Evolutionary conservation across 2,113 vertebrate genomes (phyloP), one percentile per base, ranked within the genome.

Genomic region (Salvator merianae): DNA sequence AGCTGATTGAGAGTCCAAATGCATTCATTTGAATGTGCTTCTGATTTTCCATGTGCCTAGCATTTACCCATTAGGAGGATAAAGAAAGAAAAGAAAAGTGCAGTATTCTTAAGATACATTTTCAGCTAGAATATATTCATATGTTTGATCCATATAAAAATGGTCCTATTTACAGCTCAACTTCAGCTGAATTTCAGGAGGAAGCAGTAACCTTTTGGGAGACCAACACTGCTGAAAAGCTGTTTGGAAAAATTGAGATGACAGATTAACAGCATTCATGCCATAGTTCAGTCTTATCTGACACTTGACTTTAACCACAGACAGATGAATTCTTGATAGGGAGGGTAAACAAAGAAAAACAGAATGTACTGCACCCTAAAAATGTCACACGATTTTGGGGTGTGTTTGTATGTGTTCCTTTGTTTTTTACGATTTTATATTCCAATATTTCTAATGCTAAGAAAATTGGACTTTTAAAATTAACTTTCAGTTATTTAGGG

Each of bases 261-360:
- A 74, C 77, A 84, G 87, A 55, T 89, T 59, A 91, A 83, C 70
- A 90, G 30, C 50, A 18, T 88, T 84, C 65, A 74, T 83, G 80
- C 74, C 84, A 62, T 55, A 24, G 82, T 47, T 86, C 0, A 0
- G 16, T 93, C 84, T 77, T 70, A 86, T 14, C 72, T 81, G 76
- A 34, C 0, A 1, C 81, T 66, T 79, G 76, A 0, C 43, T 84
- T 53, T 7, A 71, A 26, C 7, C 69, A 73, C 55, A 83, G 89
- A 7, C 82, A 77, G 32, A 89, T 32, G 36, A 70, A 0, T 1
- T 81, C 75, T 80, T 72, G 69, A 50, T 24, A 77, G n/a, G 77
- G 83, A 83, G 75, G 43, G 5, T 8, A 81, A 75, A 80, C 84
- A 80, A 81, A 88, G 28, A 2, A 34, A 0, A 34, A 85, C 75